Percentiles rank a stretch among this genome's conserved stretches.
Evolutionary conservation across 2,797 vertebrate genomes (phyloP).

Genomic region (Tadarida brasiliensis): DNA sequence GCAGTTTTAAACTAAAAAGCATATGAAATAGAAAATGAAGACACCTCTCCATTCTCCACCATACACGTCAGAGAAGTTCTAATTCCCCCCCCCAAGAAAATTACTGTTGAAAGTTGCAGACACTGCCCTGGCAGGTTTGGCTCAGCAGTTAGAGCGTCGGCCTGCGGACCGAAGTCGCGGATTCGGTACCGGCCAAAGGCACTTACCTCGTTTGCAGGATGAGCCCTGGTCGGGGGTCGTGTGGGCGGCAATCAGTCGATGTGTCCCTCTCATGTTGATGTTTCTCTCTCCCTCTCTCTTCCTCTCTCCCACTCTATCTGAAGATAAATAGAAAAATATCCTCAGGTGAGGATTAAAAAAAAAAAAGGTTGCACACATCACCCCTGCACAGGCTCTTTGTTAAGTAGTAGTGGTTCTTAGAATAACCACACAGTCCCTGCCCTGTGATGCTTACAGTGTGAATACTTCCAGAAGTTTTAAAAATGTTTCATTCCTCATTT

Average conservation of each 20-base stretch:
- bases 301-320: too few species aligned
- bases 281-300: too few species aligned
- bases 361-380: background rate
- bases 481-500: background rate
- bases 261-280: too few species aligned
- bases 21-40: background rate
- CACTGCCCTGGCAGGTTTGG: background rate
- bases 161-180: too few species aligned
- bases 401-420: background rate
- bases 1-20: background rate
- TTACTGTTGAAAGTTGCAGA: background rate
- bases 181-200: too few species aligned
- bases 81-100: background rate
- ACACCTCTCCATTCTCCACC: background rate
- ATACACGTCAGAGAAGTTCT: background rate
- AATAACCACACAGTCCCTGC: background rate
- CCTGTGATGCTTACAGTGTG: background rate
- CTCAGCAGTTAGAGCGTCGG: too few species aligned
- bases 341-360: too few species aligned
- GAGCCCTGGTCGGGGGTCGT: too few species aligned
- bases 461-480: background rate
- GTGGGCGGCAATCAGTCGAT: too few species aligned
- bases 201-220: too few species aligned
- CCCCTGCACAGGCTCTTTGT: background rate
- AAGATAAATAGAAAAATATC: too few species aligned